Evolutionary conservation across 2,113 vertebrate genomes (phyloP).

Genomic region (Oncorhynchus clarkii): DNA sequence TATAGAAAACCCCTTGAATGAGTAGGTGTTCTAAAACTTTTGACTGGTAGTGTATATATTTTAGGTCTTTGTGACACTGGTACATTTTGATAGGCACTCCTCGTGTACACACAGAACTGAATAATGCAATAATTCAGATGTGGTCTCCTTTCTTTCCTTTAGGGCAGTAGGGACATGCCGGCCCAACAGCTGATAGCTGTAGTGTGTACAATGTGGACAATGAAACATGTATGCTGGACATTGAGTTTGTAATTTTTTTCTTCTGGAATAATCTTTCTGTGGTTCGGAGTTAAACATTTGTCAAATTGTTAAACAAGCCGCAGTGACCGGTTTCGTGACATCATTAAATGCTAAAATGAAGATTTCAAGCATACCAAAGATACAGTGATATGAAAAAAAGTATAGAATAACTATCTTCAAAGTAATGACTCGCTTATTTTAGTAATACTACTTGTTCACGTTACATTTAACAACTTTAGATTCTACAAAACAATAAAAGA

Average conservation of each 20-base stretch:
- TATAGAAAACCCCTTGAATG: too few species aligned
- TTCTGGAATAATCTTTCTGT: not conserved
- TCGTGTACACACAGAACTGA: constrained; percentile 22
- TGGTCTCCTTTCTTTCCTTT: constrained; percentile 17
- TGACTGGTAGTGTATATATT: too few species aligned
- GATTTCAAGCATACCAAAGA: constrained; percentile 50
- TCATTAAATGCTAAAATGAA: constrained; percentile 45
- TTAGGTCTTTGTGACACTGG: not conserved
- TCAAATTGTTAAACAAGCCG: constrained; percentile 44
- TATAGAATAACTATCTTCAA: too few species aligned
- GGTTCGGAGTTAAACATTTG: not conserved
- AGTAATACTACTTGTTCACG: too few species aligned
- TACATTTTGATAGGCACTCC: constrained; percentile 17
- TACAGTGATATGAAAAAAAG: constrained; percentile 34
- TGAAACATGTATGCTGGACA: constrained; percentile 7
- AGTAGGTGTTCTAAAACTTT: too few species aligned
- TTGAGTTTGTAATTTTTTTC: not conserved
- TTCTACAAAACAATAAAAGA: too few species aligned
- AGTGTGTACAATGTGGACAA: not conserved
- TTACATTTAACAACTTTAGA: too few species aligned
- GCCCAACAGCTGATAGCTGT: not conserved
- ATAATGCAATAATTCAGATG: constrained; percentile 39
- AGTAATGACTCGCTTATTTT: too few species aligned
- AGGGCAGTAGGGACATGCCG: constrained; percentile 5
- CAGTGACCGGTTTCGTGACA: constrained; percentile 33